Evolutionary conservation across 2,797 vertebrate genomes (phyloP).

Genomic region (Halcyon smyrnensis): DNA sequence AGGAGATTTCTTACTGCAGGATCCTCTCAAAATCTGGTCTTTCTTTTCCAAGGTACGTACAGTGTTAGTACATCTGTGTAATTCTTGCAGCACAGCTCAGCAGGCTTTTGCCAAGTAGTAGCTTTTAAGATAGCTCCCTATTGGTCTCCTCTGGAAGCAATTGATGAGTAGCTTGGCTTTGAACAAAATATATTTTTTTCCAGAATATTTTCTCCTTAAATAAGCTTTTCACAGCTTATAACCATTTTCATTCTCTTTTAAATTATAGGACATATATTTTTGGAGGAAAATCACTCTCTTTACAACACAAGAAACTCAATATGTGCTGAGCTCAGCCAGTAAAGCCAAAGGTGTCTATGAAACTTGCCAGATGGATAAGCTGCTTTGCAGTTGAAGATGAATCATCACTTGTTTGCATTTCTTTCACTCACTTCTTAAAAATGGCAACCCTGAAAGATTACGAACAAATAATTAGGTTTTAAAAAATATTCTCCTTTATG

Average conservation of each 20-base stretch:
- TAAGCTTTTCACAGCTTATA: background rate
- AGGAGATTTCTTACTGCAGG: background rate
- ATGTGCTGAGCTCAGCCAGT: background rate
- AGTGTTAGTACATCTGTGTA: background rate
- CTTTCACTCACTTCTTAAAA: slow-evolving; percentile 22
- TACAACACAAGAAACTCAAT: background rate
- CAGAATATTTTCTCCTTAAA: slow-evolving; percentile 35
- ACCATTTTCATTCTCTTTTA: background rate
- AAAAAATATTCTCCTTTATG: slow-evolving; percentile 11
- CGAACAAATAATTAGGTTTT: background rate
- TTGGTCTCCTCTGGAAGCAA: slow-evolving; percentile 6
- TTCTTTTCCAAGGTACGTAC: background rate
- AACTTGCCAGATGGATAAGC: background rate
- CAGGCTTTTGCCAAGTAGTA: slow-evolving; percentile 21
- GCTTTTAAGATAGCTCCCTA: slow-evolving; percentile 9
- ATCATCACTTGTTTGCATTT: slow-evolving; percentile 27
- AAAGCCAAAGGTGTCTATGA: background rate
- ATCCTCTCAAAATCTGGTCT: slow-evolving; percentile 9
- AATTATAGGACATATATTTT: background rate
- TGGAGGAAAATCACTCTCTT: background rate
- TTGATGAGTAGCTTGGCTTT: slow-evolving; percentile 11
- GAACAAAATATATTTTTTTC: background rate
- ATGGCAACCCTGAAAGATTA: background rate
- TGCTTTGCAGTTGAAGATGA: slow-evolving; percentile 26
- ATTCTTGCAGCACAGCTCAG: slow-evolving; percentile 14